Conservation (phyloP, 2,797 vertebrate genomes). For the Argentina silus region DNA sequence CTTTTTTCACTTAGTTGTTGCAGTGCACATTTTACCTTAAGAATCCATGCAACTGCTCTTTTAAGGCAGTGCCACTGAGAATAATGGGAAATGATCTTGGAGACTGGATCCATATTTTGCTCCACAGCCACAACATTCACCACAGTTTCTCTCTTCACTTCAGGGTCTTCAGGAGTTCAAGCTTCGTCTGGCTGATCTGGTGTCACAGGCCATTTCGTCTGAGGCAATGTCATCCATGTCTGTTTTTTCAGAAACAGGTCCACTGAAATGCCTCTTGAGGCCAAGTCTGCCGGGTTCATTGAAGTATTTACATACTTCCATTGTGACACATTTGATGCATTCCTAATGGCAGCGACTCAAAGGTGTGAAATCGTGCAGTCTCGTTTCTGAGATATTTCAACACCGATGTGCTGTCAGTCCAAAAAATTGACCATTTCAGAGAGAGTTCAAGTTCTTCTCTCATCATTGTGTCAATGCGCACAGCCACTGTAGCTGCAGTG, state of each 20-base stretch:
- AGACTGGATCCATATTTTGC: background rate
- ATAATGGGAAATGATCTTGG: background rate
- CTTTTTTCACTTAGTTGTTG: background rate
- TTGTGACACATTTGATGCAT: slow-evolving; percentile 5
- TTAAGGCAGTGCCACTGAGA: slow-evolving; percentile 6
- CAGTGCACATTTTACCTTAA: background rate
- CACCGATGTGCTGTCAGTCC: background rate
- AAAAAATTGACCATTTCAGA: background rate
- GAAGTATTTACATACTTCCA: slow-evolving; percentile 9
- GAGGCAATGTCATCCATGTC: slow-evolving; percentile 1
- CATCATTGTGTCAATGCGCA: background rate
- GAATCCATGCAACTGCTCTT: slow-evolving; percentile 11
- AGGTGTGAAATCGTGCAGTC: background rate
- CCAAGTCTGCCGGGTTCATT: background rate
- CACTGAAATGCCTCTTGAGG: slow-evolving; percentile 1
- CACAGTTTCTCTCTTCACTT: slow-evolving; percentile 1
- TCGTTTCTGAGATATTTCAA: slow-evolving; percentile 13
- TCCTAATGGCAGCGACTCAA: background rate
- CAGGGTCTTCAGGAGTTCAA: slow-evolving; percentile 4
- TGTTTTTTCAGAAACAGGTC: background rate
- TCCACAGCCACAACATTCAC: background rate
- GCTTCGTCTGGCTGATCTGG: background rate
- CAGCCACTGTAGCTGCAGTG: background rate
- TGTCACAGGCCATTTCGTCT: slow-evolving; percentile 1
- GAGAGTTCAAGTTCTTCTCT: background rate